Percentiles rank a stretch among this genome's conserved stretches.
phyloP scores from a whole-genome alignment of 2,797 vertebrate species.

The Anniella stebbinsi region DNA sequence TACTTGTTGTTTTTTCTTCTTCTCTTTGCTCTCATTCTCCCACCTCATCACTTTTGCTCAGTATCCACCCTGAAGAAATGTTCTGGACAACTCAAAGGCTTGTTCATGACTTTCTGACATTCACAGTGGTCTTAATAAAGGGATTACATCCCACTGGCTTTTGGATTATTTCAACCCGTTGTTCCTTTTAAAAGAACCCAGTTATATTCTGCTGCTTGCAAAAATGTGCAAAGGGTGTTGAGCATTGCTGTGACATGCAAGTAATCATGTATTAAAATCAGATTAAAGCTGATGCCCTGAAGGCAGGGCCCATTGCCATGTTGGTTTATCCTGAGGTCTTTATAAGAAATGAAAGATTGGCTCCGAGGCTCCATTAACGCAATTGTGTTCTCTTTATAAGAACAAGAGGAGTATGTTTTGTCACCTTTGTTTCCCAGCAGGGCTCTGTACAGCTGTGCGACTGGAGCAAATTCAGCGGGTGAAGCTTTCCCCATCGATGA shows the following conservation, averaged over 20 bases:
- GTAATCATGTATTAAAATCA: background rate
- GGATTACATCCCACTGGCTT: background rate
- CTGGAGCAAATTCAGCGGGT: background rate
- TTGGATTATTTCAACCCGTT: background rate
- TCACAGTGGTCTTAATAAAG: background rate
- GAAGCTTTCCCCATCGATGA: background rate
- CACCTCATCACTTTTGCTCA: too few species aligned
- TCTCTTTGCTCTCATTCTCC: too few species aligned
- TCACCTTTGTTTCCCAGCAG: background rate
- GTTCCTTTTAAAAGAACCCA: background rate
- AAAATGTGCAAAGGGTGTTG: background rate
- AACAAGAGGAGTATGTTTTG: too few species aligned
- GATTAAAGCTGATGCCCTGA: background rate
- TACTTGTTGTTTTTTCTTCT: too few species aligned
- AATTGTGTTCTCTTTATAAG: background rate
- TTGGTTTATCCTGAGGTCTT: background rate
- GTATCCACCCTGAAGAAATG: background rate
- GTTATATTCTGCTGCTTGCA: background rate
- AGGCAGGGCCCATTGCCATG: too few species aligned
- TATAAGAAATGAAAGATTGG: background rate
- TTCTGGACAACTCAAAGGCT: background rate
- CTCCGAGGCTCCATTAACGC: background rate
- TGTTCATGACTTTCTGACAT: background rate
- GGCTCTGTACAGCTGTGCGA: background rate
- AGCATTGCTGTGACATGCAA: background rate